These are phyloP conservation scores for Trichonephila inaurata DNA, from an alignment of 1,140 invertebrate species.

Conservation along the genomic window DNA sequence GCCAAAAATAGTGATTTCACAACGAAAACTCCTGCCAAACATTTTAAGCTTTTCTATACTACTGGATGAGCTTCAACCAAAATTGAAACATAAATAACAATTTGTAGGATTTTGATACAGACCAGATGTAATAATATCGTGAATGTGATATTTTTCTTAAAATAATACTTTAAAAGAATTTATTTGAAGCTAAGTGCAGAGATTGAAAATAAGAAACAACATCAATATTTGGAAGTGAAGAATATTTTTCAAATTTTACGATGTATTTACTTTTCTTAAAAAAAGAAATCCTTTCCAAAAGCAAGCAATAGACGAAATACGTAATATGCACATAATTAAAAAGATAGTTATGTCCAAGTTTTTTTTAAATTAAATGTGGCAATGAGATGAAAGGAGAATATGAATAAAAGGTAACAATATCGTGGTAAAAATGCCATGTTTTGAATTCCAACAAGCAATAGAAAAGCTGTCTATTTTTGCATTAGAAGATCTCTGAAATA, in stretches of 20 bases:
- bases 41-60: slow-evolving; percentile 8
- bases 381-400: no score
- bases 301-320: no score
- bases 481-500: no score
- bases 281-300: no score
- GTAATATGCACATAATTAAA: no score
- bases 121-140: neutral
- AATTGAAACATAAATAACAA: slow-evolving; percentile 39
- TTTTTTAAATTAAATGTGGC: no score
- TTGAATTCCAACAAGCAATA: no score
- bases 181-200: neutral
- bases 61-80: neutral
- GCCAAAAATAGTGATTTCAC: neutral
- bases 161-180: slow-evolving; percentile 22
- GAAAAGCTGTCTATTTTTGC: no score
- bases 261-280: no score
- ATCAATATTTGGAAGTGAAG: neutral
- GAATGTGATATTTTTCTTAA: slow-evolving; percentile 3
- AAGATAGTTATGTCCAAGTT: no score
- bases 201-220: neutral
- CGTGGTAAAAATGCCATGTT: no score
- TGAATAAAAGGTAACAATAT: no score
- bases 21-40: neutral
- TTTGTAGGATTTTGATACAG: slow-evolving; percentile 21
- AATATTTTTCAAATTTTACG: neutral